phyloP scores from a whole-genome alignment of 2,113 vertebrate genomes.

The Eira barbara region DNA sequence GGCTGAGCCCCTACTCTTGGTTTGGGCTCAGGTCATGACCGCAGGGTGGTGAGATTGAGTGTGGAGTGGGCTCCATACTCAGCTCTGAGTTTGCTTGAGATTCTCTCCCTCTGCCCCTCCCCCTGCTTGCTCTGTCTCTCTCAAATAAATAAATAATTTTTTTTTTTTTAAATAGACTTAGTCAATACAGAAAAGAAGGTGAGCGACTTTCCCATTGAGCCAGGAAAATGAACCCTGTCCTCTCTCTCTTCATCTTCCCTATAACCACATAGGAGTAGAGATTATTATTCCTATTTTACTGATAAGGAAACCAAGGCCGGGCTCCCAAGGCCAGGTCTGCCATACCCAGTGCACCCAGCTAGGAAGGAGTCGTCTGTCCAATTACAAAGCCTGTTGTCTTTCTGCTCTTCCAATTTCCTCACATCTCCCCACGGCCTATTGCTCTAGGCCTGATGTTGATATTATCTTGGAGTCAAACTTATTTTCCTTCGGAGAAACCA shows the following conservation, averaged over 20 bases:
- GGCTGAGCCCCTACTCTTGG: background rate
- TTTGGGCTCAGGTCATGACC: background rate
- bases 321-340: background rate
- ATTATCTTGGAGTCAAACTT: background rate
- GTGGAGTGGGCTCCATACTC: background rate
- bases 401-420: background rate
- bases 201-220: background rate
- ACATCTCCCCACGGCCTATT: background rate
- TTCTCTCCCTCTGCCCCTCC: background rate
- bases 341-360: too few species aligned
- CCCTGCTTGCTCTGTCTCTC: background rate
- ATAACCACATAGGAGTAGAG: accelerated
- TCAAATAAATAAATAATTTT: background rate
- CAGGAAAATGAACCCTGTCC: background rate
- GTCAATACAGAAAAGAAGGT: background rate
- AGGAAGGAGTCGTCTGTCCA: background rate
- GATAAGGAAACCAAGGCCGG: background rate
- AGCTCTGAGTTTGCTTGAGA: background rate
- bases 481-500: background rate
- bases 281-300: background rate
- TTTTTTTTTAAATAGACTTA: background rate
- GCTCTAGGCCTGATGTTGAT: background rate
- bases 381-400: background rate
- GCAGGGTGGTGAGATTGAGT: background rate
- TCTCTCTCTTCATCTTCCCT: background rate